Base-by-base conservation (phyloP, 2,888 invertebrate genomes). In the Cryptocephalus moraei region DNA sequence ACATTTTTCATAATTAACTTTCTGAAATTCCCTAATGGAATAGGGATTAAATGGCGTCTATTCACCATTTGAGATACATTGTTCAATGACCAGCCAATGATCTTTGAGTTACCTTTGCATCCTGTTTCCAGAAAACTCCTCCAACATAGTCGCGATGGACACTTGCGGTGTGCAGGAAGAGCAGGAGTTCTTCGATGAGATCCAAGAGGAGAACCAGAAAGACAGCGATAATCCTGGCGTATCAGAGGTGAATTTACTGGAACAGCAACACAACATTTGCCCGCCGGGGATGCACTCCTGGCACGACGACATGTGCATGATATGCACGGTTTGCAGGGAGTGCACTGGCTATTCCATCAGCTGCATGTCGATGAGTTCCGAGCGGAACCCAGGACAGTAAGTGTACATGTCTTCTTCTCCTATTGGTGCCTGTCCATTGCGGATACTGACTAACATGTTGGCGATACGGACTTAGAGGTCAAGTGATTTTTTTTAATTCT, bases 301-400 rank as follows among this genome's bases (percentile, higher is more conserved):
- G 87, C 77, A 79, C 49, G 81, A 82, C 49, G 86, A 88, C 57
- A 79, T 84, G 64, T 91, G 91, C 63, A 88, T 91, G 79, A 81
- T 93, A 39, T 96, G 96, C 69, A 85, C 88, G 1, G 78, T 89
- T 47, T 96, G 96, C 65, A 80, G 86, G 8, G 90, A 94, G 66
- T 96, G 96, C 65, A 95, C 95, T 0, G 95, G 94, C 2, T 93
- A 92, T 68, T 89, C 90, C 43, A 82, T 83, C 54, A 82, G 83
- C 43, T 94, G 93, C 67, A 74, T 88, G 42, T 68, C 68, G 48
- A 79, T 83, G 61, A 72, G 86, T 57, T 81, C 86, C 0, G 86
- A 90, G 60, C 76, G 92, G 53, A 79, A 86, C 65, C 84, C 89
- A n/a, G 90, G 90, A 66, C 82, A 86, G 89, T 91, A 69, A 82